phyloP scores from a whole-genome alignment of 2,113 vertebrate species.

The Chamaea fasciata region DNA sequence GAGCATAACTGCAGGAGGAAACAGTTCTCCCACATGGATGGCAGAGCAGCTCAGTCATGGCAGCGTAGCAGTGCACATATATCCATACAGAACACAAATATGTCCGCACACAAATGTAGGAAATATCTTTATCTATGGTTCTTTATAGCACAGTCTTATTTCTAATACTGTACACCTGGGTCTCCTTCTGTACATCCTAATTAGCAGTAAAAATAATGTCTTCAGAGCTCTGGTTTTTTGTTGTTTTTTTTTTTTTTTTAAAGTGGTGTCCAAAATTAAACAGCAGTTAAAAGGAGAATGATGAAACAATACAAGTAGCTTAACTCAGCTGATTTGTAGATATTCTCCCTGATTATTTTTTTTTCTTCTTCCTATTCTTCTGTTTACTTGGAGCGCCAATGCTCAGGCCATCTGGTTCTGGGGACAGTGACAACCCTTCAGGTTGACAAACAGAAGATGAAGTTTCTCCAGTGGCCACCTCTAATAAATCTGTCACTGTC shows the following conservation, averaged over 20 bases:
- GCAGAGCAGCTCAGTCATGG: not conserved
- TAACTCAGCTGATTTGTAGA: not conserved
- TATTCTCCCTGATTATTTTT: not conserved
- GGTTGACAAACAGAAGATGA: not conserved
- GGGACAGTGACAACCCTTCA: not conserved
- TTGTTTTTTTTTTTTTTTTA: no score
- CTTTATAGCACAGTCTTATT: not conserved
- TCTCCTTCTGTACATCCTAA: not conserved
- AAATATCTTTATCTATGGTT: not conserved
- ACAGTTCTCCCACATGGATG: not conserved
- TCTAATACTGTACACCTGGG: not conserved
- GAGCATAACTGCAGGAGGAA: not conserved
- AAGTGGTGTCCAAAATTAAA: not conserved
- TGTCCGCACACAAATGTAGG: not conserved
- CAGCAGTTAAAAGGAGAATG: not conserved
- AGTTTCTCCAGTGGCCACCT: not conserved
- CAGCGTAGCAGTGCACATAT: not conserved
- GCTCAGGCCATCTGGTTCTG: not conserved
- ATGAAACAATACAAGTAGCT: not conserved
- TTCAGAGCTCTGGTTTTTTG: not conserved
- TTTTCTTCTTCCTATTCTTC: not conserved
- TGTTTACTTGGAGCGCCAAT: not conserved
- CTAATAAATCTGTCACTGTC: not conserved
- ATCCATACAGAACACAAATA: not conserved
- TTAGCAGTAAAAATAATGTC: not conserved